Evolutionary conservation across 1,140 invertebrate genomes (phyloP).

Genomic region (Drosophila ananassae): DNA sequence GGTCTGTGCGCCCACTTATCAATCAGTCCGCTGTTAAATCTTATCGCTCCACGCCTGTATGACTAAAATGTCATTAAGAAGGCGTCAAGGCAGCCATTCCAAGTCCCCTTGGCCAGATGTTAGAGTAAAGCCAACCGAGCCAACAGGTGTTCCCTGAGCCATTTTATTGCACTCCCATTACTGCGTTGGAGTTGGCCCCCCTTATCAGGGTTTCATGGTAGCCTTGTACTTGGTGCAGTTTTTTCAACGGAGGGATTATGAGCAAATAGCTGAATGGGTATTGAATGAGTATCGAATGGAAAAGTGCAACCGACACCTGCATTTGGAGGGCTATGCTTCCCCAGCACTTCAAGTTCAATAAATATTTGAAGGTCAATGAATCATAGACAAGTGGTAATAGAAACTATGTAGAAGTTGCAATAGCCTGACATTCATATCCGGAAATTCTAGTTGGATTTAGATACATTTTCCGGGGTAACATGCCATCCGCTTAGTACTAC

Average conservation of each 20-base stretch:
- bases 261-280: not conserved
- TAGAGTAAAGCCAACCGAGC: not conserved
- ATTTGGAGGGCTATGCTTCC: not conserved
- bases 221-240: constrained; percentile 58
- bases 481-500: constrained; percentile 11
- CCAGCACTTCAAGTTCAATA: not conserved
- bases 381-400: no score
- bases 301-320: constrained; percentile 24
- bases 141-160: constrained; percentile 35
- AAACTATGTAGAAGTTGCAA: no score
- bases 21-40: constrained; percentile 27
- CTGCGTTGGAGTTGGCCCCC: constrained; percentile 13
- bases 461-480: constrained; percentile 14
- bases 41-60: constrained; percentile 34
- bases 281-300: not conserved
- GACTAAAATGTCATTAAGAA: constrained; percentile 42
- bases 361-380: not conserved
- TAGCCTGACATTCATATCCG: not conserved
- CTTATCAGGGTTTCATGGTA: constrained; percentile 32
- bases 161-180: constrained; percentile 40
- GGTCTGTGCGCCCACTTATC: constrained; percentile 29
- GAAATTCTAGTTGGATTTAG: not conserved
- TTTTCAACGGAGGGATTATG: constrained; percentile 17
- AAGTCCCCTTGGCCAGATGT: constrained; percentile 32
- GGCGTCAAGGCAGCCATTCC: constrained; percentile 7